A percentile compares a stretch with the other conserved stretches of the same genome.
These are phyloP conservation scores for Hypsopygia costalis DNA, from an alignment of 2,888 invertebrate genomes.

Conservation along the genomic window DNA sequence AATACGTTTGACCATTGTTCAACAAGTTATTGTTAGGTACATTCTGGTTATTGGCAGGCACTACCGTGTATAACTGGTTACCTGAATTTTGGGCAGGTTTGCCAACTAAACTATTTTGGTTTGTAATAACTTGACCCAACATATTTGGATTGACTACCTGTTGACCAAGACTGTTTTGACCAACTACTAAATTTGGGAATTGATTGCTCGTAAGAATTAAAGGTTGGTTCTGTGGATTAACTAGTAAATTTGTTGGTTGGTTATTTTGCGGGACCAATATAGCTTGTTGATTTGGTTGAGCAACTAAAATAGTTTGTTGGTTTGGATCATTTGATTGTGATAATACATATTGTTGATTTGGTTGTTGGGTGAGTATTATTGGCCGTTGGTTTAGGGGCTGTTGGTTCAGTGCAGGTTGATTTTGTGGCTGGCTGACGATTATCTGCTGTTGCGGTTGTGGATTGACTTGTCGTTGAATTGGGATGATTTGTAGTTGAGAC, in stretches of 20 bases:
- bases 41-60: conserved; percentile 28
- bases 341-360: background rate
- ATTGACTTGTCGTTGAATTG: conserved; percentile 12
- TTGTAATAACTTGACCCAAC: background rate
- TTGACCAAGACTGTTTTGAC: conserved; percentile 11
- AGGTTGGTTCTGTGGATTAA: background rate
- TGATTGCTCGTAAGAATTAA: background rate
- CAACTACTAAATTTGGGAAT: conserved; percentile 4
- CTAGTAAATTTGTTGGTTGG: background rate
- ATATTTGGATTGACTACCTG: background rate
- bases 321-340: conserved; percentile 5
- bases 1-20: conserved; percentile 19
- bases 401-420: conserved; percentile 11
- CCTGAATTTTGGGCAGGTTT: conserved; percentile 4
- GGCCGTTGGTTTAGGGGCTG: conserved; percentile 16
- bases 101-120: background rate
- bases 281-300: conserved; percentile 15
- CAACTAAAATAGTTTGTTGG: conserved; percentile 10
- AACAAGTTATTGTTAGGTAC: conserved; percentile 7
- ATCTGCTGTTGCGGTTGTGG: conserved; percentile 11
- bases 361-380: conserved; percentile 7
- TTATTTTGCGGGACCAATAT: background rate
- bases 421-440: background rate
- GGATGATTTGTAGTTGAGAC: conserved; percentile 11
- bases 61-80: conserved; percentile 28